Evolutionary conservation across 2,113 vertebrate species (phyloP).

Genomic region (Balaeniceps rex): DNA sequence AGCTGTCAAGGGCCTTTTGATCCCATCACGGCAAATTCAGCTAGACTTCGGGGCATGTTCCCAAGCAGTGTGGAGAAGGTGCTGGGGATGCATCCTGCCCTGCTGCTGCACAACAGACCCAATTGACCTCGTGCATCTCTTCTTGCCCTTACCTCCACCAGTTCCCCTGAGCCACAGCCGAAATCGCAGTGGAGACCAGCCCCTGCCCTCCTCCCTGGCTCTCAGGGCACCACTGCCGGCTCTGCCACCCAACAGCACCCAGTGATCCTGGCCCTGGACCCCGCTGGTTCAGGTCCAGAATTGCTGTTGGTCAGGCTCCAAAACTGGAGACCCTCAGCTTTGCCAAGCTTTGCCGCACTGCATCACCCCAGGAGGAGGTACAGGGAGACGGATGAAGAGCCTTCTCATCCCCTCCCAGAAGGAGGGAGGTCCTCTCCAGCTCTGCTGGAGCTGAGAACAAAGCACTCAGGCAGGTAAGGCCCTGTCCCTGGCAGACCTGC

Average conservation of each 20-base stretch:
- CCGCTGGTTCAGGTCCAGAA: background rate
- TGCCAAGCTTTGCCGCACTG: background rate
- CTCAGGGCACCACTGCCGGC: background rate
- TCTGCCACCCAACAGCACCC: background rate
- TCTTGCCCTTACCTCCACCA: background rate
- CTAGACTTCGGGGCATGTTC: background rate
- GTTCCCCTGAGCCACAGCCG: background rate
- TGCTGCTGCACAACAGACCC: background rate
- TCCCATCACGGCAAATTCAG: background rate
- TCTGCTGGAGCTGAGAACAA: background rate
- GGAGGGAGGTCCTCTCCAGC: background rate
- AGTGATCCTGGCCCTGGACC: background rate
- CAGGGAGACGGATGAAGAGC: background rate
- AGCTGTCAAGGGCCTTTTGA: background rate
- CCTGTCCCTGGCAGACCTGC: background rate
- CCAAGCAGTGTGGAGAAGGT: background rate
- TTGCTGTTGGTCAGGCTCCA: background rate
- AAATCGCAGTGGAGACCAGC: background rate
- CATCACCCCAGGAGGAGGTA: background rate
- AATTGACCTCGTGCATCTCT: background rate
- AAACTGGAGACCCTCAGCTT: background rate
- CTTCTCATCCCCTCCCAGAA: background rate
- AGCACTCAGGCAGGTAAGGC: background rate
- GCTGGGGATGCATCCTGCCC: background rate
- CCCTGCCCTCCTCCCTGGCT: background rate